These are phyloP conservation scores for Tarsius wallacei DNA, from an alignment of 2,797 vertebrate genomes.

Conservation along the genomic window DNA sequence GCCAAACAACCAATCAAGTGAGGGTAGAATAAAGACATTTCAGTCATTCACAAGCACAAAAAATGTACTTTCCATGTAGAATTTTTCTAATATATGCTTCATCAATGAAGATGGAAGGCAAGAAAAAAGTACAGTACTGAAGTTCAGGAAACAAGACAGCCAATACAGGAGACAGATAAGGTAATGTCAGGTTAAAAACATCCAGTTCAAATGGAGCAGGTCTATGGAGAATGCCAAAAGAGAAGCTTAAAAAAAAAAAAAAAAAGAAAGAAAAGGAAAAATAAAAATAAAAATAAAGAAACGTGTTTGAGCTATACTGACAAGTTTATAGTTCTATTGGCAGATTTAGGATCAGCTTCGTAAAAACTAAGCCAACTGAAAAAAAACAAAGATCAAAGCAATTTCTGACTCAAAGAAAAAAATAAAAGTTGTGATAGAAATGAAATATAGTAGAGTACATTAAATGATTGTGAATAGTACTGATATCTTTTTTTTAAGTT, in stretches of 20 bases:
- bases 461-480: background rate
- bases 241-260: background rate
- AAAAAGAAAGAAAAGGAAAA: too few relatives aligned
- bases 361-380: background rate
- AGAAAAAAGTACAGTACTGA: background rate
- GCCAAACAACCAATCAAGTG: background rate
- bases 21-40: conserved; percentile 21
- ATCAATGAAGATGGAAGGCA: background rate
- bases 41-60: background rate
- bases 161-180: background rate
- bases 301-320: background rate
- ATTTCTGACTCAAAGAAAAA: conserved; percentile 44
- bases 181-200: background rate
- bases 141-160: background rate
- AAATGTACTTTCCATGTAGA: background rate
- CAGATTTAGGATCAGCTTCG: background rate
- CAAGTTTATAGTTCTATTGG: background rate
- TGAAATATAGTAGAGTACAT: background rate
- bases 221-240: background rate
- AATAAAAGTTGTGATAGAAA: background rate
- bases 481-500: background rate
- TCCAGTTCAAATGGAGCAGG: background rate
- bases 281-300: background rate
- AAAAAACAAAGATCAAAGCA: background rate
- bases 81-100: conserved; percentile 4